Base-by-base conservation (phyloP, 2,113 vertebrate genomes). In the Garra rufa region DNA sequence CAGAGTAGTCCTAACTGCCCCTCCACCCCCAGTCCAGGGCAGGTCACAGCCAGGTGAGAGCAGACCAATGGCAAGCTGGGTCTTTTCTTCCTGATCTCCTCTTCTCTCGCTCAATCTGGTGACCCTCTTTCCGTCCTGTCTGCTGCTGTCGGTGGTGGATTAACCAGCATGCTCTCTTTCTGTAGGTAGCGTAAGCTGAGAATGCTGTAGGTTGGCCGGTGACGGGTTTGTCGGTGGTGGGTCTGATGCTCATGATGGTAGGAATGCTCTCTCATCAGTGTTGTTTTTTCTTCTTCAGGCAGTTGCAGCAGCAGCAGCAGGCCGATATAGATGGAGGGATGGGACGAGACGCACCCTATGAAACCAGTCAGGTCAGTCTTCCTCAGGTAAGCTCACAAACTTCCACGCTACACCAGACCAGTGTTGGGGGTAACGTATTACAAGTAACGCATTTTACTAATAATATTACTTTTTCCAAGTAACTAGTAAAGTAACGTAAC, bases 31-130 rank as follows among this genome's bases (percentile, higher is more conserved):
- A 95, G 96, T 87, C 93, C 96, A 0, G 94, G 94, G 21, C 96
- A 95, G 19, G 91, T 96, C 90, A 87, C 94, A 44, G 61, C 94
- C 83, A 98, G 98, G 98, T 99, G 94, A 96, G 96, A 93, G 69
- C 81, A 90, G 92, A 21, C 6, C 52, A 21, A 3, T 21, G 52
- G 17, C 1, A 7, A 17, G 9, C 52, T 21, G 52, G 50, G 5
- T 52, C 26, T 41, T 4, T n/a, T 79, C 15, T 70, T 71, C 87
- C 83, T n/a, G n/a, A 52, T 15, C 9, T 14, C 21, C 7, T 15
- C 46, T 19, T 48, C 46, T 48, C 24, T 77, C 44, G 46, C n/a
- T n/a, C n/a, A n/a, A n/a, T n/a, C n/a, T n/a, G 82, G 74, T 86
- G 26, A 73, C 8, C 17, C 63, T 65, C 11, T 14, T 14, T 80